Conservation (phyloP, 2,113 vertebrate species). For the Oreamnos americanus region DNA sequence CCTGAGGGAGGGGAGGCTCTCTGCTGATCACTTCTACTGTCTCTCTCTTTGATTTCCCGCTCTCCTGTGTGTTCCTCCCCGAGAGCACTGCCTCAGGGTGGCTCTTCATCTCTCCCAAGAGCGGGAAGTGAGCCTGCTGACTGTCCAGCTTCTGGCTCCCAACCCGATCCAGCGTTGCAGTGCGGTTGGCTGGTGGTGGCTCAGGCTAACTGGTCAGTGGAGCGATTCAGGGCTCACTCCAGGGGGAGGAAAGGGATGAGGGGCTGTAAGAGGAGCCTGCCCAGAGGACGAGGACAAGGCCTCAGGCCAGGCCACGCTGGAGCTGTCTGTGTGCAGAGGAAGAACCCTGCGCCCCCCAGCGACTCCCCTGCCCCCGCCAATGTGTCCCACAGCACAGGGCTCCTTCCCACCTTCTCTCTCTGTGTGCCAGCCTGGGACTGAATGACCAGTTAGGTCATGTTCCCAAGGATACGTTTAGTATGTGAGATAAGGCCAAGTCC, state of each 20-base stretch:
- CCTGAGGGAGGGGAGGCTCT: not conserved
- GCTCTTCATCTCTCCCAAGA: not conserved
- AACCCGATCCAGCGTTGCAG: not conserved
- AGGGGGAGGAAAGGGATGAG: not conserved
- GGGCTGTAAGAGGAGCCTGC: not conserved
- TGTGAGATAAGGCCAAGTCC: not conserved
- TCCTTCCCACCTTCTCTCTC: no score
- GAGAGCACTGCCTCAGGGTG: not conserved
- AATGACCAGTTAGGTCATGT: not conserved
- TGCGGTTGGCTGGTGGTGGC: constrained; percentile 1
- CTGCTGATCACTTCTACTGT: not conserved
- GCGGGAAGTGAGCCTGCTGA: not conserved
- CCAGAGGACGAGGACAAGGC: not conserved
- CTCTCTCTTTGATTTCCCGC: not conserved
- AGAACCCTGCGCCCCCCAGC: fast-evolving
- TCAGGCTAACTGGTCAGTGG: constrained; percentile 25
- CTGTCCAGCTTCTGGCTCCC: not conserved
- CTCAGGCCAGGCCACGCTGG: not conserved
- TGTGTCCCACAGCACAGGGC: not conserved
- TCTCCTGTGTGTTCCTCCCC: not conserved
- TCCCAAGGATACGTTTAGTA: not conserved
- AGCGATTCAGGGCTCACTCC: not conserved
- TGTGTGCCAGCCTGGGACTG: not conserved
- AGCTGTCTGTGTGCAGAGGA: not conserved
- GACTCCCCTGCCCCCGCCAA: fast-evolving